Conservation (phyloP, 2,797 vertebrate genomes). For the Acanthis flammea region DNA sequence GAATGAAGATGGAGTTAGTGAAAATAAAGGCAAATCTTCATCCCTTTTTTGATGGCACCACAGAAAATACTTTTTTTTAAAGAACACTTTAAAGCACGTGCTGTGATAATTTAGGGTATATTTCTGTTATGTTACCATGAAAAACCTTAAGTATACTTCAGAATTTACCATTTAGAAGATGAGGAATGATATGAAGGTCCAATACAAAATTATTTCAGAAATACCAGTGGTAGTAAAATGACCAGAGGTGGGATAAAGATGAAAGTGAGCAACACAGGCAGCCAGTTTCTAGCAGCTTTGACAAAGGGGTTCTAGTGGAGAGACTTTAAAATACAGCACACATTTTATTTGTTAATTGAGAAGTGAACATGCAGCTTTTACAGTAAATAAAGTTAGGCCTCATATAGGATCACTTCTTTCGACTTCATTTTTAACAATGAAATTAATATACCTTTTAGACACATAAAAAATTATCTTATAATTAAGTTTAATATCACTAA, state of each 20-base stretch:
- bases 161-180: neutral
- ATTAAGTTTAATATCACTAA: neutral
- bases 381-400: neutral
- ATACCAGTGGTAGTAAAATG: neutral
- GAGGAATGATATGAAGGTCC: neutral
- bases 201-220: neutral
- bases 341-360: neutral
- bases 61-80: neutral
- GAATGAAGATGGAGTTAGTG: neutral
- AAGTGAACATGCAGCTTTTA: neutral
- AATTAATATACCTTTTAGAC: neutral
- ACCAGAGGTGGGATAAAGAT: neutral
- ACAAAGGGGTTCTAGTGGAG: neutral
- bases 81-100: neutral
- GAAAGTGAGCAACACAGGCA: neutral
- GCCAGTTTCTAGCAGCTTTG: neutral
- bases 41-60: neutral
- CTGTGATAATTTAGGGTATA: neutral
- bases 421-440: neutral
- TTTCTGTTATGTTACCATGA: neutral
- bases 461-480: neutral
- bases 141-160: neutral
- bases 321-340: neutral
- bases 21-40: neutral
- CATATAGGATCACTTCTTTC: neutral